Evolutionary conservation across 2,888 invertebrate species (phyloP), one percentile per base, ranked within the genome.

Genomic region (Amaurobius ferox): DNA sequence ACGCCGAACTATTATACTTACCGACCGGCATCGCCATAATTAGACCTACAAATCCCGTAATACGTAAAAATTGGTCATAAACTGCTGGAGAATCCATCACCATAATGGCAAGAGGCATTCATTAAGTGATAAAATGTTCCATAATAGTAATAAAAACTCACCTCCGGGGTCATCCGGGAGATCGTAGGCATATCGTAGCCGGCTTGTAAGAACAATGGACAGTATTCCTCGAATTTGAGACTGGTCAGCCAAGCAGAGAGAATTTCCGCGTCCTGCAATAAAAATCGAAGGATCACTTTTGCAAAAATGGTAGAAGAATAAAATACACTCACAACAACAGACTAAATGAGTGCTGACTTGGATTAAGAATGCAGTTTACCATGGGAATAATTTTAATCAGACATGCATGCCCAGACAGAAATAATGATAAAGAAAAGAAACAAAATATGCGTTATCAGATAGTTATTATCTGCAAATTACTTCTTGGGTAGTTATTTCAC

Each of bases 121-220:
- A 35, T 44, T 2, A 11, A 44, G 44, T n/a, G n/a, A 44, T 44
- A 55, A 55, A 55, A 55, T 23, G 2, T 55, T 1, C 2, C 5
- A 6, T 23, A 23, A 9, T 1, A 32, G 16, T 7, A 30, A 35
- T 19, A 32, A 35, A 66, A n/a, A 78, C 88, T 89, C 90, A 93
- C 97, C 92, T 99, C 98, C 0, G 99, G 99, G 16, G 99, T 99
- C 98, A 99, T 98, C 89, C 98, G 94, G n/a, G 98, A 96, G 90
- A 99, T 97, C 0, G 99, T 99, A 30, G 97, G 96, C 92, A 99
- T 94, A 93, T 99, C 99, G 92, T 99, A 99, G 44, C 99, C 99
- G 16, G 98, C 98, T 61, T 96, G 95, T 88, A 97, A 94, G 92
- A 99, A 99, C 83, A 98, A 94, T 68, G 96, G 94, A 89, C 96